Percentiles rank a stretch among this genome's conserved stretches.
Conservation (phyloP, 2,888 invertebrate genomes). For the Volucella zonaria region DNA sequence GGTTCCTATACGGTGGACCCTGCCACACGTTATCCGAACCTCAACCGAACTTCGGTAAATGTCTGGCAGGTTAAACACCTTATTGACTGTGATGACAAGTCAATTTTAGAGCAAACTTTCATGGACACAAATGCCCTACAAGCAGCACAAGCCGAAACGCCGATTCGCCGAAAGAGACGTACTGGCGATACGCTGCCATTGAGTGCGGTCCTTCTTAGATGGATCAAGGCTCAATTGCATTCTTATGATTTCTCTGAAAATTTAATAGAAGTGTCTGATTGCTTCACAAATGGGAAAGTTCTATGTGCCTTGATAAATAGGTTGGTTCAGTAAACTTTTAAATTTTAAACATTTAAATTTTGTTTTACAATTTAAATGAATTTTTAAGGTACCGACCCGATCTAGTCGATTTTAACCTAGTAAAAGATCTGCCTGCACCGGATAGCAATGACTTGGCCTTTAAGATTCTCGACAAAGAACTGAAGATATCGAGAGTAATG, state of each 20-base stretch:
- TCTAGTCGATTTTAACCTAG: constrained; percentile 89
- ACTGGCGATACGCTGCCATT: constrained; percentile 81
- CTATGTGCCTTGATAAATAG: constrained; percentile 82
- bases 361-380: background rate
- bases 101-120: constrained; percentile 84
- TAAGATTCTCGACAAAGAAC: constrained; percentile 91
- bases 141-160: constrained; percentile 87
- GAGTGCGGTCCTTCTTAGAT: constrained; percentile 80
- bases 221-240: constrained; percentile 81
- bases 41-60: constrained; percentile 89
- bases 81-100: constrained; percentile 88
- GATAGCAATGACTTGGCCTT: constrained; percentile 93
- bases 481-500: constrained; percentile 89
- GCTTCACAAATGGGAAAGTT: constrained; percentile 81
- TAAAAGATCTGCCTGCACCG: constrained; percentile 86
- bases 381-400: constrained; percentile 93
- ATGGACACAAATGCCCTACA: constrained; percentile 84
- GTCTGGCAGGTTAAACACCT: constrained; percentile 89
- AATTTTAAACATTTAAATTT: background rate
- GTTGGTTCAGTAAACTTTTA: constrained; percentile 71
- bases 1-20: constrained; percentile 94
- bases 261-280: constrained; percentile 81
- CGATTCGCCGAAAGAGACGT: constrained; percentile 80
- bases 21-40: constrained; percentile 92
- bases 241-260: constrained; percentile 79